Base-by-base conservation (phyloP, 1,140 invertebrate genomes). In the Drosophila ohnishii region DNA sequence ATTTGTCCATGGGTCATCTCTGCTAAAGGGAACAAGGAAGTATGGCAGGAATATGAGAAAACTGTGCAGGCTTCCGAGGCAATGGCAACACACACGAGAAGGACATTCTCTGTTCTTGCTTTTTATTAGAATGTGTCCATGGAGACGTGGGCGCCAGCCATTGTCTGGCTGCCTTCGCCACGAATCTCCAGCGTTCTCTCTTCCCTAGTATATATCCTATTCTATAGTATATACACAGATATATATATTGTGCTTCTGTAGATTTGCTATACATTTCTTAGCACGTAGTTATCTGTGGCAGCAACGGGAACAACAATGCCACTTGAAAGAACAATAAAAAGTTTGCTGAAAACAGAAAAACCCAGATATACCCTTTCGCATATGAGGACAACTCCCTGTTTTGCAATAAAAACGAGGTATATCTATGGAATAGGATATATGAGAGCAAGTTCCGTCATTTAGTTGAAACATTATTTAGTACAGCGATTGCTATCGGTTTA, bases 111-210 rank as follows among this genome's bases (percentile, higher is more conserved):
- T 70, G 76, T 78, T 58, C 81, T 73, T 77, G 63, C 83, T 79
- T 86, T 86, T 86, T 86, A 86, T 86, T 86, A 87, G 83, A 86
- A 86, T 86, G 83, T 74, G 83, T 80, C 83, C 83, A 77, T 87
- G 64, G 83, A 87, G 83, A 87, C 83, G 79, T 67, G 71, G 79
- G 83, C 75, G 79, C 71, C 79, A 70, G 80, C 79, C 84, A 86
- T 86, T 86, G 83, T 86, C 75, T 86, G 75, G 51, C 60, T 39
- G 72, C 50, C 63, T 69, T 57, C 44, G 35, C 63, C 74, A 61
- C 60, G 73, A 70, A 77, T 76, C 73, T 67, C 40, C 39, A 73
- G 60, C 67, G 69, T 37, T 37, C 61, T 22, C 44, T 32, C 37
- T 44, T 44, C 30, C 28, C 44, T 34, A 30, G 32, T 45, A 47